Percentiles rank a stretch among this genome's conserved stretches.
These are phyloP conservation scores for Standfussiana lucernea DNA, from an alignment of 2,888 invertebrate genomes.

Conservation along the genomic window DNA sequence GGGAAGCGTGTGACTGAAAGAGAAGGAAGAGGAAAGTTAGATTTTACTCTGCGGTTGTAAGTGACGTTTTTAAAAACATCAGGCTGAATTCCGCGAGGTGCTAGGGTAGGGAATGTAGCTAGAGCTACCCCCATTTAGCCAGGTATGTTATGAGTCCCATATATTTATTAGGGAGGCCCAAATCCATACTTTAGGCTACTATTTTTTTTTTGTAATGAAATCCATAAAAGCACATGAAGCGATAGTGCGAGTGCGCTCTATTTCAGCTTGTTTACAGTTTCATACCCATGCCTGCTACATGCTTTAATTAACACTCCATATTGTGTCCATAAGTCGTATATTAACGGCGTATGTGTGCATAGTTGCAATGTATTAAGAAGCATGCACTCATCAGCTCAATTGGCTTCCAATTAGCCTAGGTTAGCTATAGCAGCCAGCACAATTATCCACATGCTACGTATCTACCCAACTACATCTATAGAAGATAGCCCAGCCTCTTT, in stretches of 20 bases:
- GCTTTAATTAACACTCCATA: not conserved
- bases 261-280: not conserved
- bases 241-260: not conserved
- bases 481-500: not conserved
- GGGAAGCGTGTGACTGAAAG: slow-evolving; percentile 89
- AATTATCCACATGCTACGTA: not conserved
- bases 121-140: not conserved
- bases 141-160: not conserved
- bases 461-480: not conserved
- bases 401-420: slow-evolving; percentile 43
- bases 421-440: not conserved
- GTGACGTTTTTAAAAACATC: not conserved
- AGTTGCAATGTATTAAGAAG: slow-evolving; percentile 38
- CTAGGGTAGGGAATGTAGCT: not conserved
- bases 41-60: not conserved
- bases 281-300: not conserved
- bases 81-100: not conserved
- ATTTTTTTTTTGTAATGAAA: not conserved
- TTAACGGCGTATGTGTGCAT: not conserved
- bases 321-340: not conserved
- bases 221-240: not conserved
- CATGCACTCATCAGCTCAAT: slow-evolving; percentile 49
- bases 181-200: not conserved
- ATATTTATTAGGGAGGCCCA: not conserved
- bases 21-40: slow-evolving; percentile 20